Evolutionary conservation across 2,888 invertebrate genomes (phyloP).

Genomic region (Hirtodrosophila histrioides): DNA sequence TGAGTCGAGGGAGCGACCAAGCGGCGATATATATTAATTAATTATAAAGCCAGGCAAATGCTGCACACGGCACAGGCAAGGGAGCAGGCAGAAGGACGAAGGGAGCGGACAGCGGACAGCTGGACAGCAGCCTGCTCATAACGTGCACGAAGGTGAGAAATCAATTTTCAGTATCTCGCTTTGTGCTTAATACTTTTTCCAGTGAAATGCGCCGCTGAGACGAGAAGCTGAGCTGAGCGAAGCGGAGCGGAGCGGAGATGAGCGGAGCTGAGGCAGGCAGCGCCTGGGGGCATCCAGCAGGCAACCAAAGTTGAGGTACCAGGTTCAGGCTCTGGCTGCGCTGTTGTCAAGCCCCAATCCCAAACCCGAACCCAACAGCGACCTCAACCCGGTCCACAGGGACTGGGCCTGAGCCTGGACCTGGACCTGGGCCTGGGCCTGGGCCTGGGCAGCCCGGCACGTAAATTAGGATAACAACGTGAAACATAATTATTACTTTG

Average conservation of each 20-base stretch:
- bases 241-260: not conserved
- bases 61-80: not conserved
- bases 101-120: slow-evolving; percentile 11
- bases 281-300: not conserved
- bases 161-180: slow-evolving; percentile 82
- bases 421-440: slow-evolving; percentile 13
- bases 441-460: slow-evolving; percentile 66
- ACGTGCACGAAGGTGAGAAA: slow-evolving; percentile 83
- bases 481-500: slow-evolving; percentile 82
- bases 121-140: slow-evolving; percentile 49
- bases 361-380: slow-evolving; percentile 9
- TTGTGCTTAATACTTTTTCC: slow-evolving; percentile 76
- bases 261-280: slow-evolving; percentile 15
- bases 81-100: not conserved
- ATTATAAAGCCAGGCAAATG: slow-evolving; percentile 58
- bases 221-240: slow-evolving; percentile 10
- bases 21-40: slow-evolving; percentile 62
- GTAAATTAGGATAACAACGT: slow-evolving; percentile 83
- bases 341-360: slow-evolving; percentile 31
- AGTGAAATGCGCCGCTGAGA: slow-evolving; percentile 72
- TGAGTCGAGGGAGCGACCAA: slow-evolving; percentile 25
- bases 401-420: slow-evolving; percentile 3
- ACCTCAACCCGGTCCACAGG: not conserved
- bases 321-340: slow-evolving; percentile 5
- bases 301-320: slow-evolving; percentile 5